Percentiles rank a stretch among this genome's conserved stretches.
phyloP scores from a whole-genome alignment of 1,140 invertebrate species.

The Zaprionus inermis region DNA sequence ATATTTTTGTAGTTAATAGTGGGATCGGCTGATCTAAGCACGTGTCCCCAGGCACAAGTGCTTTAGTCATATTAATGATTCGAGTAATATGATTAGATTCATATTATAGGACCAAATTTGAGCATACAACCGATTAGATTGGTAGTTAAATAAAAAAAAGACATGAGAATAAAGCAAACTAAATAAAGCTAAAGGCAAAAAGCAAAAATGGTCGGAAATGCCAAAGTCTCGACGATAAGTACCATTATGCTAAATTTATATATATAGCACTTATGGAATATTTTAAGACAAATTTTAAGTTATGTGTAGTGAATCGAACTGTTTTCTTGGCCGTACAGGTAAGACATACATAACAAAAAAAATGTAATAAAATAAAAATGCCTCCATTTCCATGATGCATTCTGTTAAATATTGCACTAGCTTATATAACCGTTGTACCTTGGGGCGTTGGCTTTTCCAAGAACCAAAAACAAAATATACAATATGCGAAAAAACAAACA shows the following conservation, averaged over 20 bases:
- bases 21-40: background rate
- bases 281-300: too few relatives aligned
- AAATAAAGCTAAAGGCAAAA: background rate
- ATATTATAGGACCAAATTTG: background rate
- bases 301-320: too few relatives aligned
- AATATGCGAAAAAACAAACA: background rate
- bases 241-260: too few relatives aligned
- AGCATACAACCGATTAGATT: background rate
- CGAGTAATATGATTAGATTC: background rate
- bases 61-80: background rate
- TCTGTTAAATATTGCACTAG: background rate
- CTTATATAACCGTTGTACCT: background rate
- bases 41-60: background rate
- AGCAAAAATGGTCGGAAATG: background rate
- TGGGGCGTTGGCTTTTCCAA: background rate
- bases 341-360: too few relatives aligned
- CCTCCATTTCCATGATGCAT: too few relatives aligned
- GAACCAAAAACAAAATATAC: background rate
- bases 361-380: too few relatives aligned
- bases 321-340: too few relatives aligned
- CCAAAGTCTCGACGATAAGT: too few relatives aligned
- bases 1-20: background rate
- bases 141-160: background rate
- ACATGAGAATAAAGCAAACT: too few relatives aligned
- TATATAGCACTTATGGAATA: too few relatives aligned